Evolutionary conservation across 37 sponge, comb jelly and placozoan genomes (phyloP).

Genomic region (Bolinopsis microptera): DNA sequence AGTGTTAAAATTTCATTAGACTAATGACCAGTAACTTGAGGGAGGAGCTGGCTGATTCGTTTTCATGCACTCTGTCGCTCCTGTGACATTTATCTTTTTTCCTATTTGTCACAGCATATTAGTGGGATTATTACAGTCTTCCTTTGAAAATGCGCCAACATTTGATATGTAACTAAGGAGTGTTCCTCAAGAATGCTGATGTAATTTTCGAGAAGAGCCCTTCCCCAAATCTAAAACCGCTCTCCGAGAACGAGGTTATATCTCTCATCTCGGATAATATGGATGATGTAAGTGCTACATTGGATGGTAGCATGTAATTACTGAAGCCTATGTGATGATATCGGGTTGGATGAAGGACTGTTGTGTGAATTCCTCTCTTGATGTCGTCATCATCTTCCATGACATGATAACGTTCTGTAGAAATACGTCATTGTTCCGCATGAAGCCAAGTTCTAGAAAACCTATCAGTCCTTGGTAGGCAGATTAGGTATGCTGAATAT

Average conservation of each 20-base stretch:
- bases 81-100: too few species aligned
- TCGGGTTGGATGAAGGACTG: neutral
- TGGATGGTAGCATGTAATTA: neutral
- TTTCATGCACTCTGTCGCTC: too few species aligned
- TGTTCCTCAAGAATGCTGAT: neutral
- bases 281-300: neutral
- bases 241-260: too few species aligned
- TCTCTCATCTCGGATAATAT: neutral
- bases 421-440: too few species aligned
- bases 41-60: too few species aligned
- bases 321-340: neutral
- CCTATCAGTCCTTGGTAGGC: too few species aligned
- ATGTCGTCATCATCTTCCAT: too few species aligned
- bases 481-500: too few species aligned
- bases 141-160: neutral
- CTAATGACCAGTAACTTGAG: too few species aligned
- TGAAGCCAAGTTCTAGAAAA: too few species aligned
- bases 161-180: neutral
- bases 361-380: neutral
- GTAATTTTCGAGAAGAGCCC: neutral
- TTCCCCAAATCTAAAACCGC: neutral
- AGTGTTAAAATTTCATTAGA: too few species aligned
- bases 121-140: neutral
- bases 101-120: neutral
- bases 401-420: too few species aligned